Percentiles rank a stretch among this genome's conserved stretches.
phyloP scores from a whole-genome alignment of 37 sponge, comb jelly and placozoan genomes.

The Hexactinellida sp. region DNA sequence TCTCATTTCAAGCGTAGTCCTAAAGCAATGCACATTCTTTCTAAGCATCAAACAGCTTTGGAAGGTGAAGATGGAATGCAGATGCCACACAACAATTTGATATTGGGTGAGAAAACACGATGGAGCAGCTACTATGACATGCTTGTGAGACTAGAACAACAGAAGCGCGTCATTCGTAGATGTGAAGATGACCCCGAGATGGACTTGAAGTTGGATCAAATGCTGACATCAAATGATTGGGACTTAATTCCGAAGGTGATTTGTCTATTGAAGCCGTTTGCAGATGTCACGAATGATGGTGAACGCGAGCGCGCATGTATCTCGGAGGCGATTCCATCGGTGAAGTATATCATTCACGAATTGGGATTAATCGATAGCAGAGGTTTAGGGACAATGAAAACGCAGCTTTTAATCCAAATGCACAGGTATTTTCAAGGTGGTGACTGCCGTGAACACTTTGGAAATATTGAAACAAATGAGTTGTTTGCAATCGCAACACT shows the following conservation, averaged over 20 bases:
- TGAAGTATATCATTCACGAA: not conserved
- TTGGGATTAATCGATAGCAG: not conserved
- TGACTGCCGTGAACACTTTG: not conserved
- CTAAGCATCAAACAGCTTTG: not conserved
- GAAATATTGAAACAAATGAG: not conserved
- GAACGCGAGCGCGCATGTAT: not conserved
- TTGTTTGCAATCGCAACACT: not conserved
- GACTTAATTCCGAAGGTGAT: not conserved
- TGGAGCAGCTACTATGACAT: not conserved
- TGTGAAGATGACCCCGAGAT: not conserved
- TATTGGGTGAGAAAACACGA: not conserved
- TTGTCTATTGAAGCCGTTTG: not conserved
- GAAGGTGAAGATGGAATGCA: not conserved
- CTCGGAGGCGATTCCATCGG: not conserved
- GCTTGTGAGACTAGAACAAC: not conserved
- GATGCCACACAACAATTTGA: conserved; percentile 11
- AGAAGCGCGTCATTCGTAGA: not conserved
- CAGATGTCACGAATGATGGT: not conserved
- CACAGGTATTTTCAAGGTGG: not conserved
- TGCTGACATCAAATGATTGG: not conserved
- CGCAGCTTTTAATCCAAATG: not conserved
- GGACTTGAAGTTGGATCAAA: not conserved
- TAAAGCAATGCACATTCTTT: conserved; percentile 5
- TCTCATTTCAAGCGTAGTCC: not conserved
- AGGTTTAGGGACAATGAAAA: not conserved